These are phyloP conservation scores for Mantis religiosa DNA, from an alignment of 2,888 invertebrate genomes.

Conservation along the genomic window DNA sequence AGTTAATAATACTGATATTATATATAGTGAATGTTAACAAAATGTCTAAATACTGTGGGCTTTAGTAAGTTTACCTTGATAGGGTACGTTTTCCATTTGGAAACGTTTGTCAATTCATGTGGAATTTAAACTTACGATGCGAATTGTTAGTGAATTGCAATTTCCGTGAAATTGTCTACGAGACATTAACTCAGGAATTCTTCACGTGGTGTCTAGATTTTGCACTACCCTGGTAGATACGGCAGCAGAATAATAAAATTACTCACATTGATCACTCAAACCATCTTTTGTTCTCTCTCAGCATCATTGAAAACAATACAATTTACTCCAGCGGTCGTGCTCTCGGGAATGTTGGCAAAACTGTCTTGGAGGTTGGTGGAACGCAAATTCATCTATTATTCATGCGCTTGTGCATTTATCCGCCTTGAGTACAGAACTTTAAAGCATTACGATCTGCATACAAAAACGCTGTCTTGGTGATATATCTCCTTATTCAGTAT, in stretches of 20 bases:
- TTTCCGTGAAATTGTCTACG: too few species aligned
- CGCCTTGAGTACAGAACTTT: neutral
- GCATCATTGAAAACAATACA: neutral
- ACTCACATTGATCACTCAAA: neutral
- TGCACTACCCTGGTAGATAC: neutral
- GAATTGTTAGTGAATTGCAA: too few species aligned
- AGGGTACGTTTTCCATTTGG: too few species aligned
- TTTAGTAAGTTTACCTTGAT: too few species aligned
- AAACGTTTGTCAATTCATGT: too few species aligned
- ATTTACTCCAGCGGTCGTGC: neutral
- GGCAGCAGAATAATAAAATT: neutral
- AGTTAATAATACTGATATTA: too few species aligned
- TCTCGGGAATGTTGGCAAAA: neutral
- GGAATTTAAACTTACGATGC: too few species aligned
- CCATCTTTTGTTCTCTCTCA: neutral
- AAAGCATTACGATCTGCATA: neutral
- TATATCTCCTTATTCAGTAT: neutral
- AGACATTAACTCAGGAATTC: neutral
- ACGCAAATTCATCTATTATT: neutral
- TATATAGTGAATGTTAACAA: too few species aligned
- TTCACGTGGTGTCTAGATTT: neutral
- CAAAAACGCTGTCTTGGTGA: neutral
- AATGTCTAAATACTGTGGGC: too few species aligned
- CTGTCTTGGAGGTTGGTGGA: neutral
- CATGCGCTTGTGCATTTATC: neutral